A percentile compares a stretch with the other conserved stretches of the same genome.
These are phyloP conservation scores for Panulirus ornatus DNA, from an alignment of 1,140 invertebrate genomes.

Conservation along the genomic window DNA sequence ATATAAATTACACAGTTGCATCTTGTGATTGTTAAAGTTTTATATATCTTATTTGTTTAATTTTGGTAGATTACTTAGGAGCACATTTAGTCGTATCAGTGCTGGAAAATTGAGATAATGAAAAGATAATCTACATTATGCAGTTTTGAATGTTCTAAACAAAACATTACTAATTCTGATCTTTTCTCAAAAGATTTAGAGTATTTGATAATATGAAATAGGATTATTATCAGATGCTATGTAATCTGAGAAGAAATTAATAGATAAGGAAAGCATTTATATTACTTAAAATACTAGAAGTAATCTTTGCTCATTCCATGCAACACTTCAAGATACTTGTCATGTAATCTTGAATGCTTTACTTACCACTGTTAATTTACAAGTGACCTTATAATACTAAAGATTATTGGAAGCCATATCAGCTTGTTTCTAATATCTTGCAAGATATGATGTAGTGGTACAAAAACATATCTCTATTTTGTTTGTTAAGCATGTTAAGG, in stretches of 20 bases:
- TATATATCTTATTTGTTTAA: conserved; percentile 13
- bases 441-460: not conserved
- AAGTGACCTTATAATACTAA: conserved; percentile 10
- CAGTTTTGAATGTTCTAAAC: not conserved
- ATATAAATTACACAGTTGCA: not conserved
- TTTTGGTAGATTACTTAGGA: not conserved
- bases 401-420: not conserved
- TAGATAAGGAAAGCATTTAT: too few species aligned
- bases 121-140: not conserved
- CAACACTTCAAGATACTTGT: not conserved
- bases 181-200: not conserved
- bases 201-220: not conserved
- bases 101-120: not conserved
- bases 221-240: not conserved
- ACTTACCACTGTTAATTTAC: not conserved
- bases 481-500: not conserved
- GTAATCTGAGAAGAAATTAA: not conserved
- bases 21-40: conserved; percentile 4
- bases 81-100: not conserved
- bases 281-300: too few species aligned
- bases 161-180: not conserved
- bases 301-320: not conserved
- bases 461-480: not conserved
- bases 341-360: not conserved
- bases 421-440: not conserved